A percentile compares a stretch with the other conserved stretches of the same genome.
Evolutionary conservation across 2,113 vertebrate species (phyloP).

Genomic region (Stegastes partitus): DNA sequence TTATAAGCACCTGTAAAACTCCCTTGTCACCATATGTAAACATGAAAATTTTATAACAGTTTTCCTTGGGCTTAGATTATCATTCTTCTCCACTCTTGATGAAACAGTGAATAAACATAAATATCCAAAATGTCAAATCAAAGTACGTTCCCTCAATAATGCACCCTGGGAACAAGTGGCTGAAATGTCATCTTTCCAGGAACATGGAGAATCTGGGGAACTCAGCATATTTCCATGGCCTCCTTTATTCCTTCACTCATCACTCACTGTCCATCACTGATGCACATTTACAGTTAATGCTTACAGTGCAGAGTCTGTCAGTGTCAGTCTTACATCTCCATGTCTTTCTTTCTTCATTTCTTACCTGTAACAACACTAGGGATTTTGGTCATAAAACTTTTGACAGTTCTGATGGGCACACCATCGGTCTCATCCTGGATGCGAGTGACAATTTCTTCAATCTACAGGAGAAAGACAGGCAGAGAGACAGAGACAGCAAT

Average conservation of each 20-base stretch:
- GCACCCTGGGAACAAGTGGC: not conserved
- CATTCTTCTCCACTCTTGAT: not conserved
- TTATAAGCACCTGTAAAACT: no score
- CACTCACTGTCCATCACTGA: constrained; percentile 11
- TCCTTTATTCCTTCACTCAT: not conserved
- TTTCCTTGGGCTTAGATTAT: no score
- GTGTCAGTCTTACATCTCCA: not conserved
- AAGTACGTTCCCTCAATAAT: not conserved
- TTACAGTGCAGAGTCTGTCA: not conserved
- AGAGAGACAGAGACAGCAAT: not conserved
- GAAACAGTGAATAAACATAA: constrained; percentile 1
- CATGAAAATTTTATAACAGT: no score
- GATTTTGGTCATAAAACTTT: constrained; percentile 99
- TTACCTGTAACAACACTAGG: constrained; percentile 98
- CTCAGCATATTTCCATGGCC: not conserved
- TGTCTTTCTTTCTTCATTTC: constrained; percentile 5
- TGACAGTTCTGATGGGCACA: constrained; percentile 96
- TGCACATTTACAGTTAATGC: constrained; percentile 5
- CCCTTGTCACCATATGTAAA: no score
- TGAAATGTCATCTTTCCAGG: not conserved
- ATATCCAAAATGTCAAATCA: not conserved
- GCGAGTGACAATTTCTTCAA: constrained; percentile 93
- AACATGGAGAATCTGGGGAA: not conserved
- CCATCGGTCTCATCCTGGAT: constrained; percentile 97
- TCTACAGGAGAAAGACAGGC: constrained; percentile 82